These are phyloP conservation scores for Rhineura floridana DNA, from an alignment of 2,113 vertebrate species.

Conservation along the genomic window DNA sequence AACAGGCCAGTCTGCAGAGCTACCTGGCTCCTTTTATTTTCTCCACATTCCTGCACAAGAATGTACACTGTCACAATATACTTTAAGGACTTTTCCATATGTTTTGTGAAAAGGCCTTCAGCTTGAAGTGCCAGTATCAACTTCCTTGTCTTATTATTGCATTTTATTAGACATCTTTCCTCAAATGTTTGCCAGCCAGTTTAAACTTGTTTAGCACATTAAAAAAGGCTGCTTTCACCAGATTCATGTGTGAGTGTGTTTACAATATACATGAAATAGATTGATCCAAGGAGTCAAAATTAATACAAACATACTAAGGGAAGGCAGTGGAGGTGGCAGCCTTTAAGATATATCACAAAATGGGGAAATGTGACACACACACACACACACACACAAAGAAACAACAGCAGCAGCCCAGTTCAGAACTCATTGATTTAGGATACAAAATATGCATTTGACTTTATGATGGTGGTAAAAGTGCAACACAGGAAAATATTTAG, in stretches of 20 bases:
- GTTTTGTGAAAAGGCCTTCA: constrained; percentile 66
- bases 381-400: too few relatives aligned
- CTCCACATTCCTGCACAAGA: background rate
- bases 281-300: constrained; percentile 42
- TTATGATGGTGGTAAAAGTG: background rate
- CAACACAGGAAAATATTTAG: background rate
- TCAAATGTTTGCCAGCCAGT: constrained; percentile 63
- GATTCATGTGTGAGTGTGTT: constrained; percentile 46
- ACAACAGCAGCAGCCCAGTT: background rate
- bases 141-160: constrained; percentile 65
- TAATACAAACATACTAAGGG: constrained; percentile 33
- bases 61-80: constrained; percentile 52
- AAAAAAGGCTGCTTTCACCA: constrained; percentile 59
- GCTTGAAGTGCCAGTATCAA: constrained; percentile 64
- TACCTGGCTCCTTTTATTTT: background rate
- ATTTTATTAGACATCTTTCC: constrained; percentile 61
- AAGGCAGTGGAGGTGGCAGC: constrained; percentile 31
- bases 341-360: constrained; percentile 29
- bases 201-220: constrained; percentile 65
- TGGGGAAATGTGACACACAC: constrained; percentile 11
- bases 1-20: constrained; percentile 43
- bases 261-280: constrained; percentile 47
- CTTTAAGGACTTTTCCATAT: constrained; percentile 66
- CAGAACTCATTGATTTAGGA: background rate
- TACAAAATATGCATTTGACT: background rate